Conservation (phyloP, 2,888 invertebrate genomes). For the Microctonus brassicae region DNA sequence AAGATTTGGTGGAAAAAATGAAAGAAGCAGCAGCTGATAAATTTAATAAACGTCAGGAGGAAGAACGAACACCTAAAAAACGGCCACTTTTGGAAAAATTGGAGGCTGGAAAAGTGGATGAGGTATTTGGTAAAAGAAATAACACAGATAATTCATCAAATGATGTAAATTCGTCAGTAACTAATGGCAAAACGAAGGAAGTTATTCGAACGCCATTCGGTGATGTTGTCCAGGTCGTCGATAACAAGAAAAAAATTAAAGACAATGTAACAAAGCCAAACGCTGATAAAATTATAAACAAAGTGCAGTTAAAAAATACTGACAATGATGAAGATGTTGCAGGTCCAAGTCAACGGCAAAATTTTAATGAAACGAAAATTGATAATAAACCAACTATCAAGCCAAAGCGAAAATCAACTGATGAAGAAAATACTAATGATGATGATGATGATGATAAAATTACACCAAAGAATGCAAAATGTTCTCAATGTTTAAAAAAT, state of each 20-base stretch:
- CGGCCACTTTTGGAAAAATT: conserved; percentile 56
- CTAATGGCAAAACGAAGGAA: conserved; percentile 14
- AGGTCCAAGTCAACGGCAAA: not conserved
- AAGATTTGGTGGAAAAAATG: conserved; percentile 53
- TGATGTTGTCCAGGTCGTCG: conserved; percentile 52
- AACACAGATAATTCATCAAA: not conserved
- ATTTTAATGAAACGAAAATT: not conserved
- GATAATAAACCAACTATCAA: not conserved
- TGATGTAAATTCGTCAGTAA: not conserved
- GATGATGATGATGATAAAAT: conserved; percentile 25
- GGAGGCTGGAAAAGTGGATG: conserved; percentile 52
- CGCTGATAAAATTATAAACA: not conserved
- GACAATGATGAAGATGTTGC: not conserved
- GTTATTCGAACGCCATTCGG: conserved; percentile 58
- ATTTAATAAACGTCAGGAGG: conserved; percentile 56
- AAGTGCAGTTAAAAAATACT: not conserved
- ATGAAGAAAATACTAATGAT: not conserved
- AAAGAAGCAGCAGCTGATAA: conserved; percentile 50
- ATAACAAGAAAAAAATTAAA: conserved; percentile 27
- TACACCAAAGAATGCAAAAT: conserved; percentile 35
- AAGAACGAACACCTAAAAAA: conserved; percentile 48
- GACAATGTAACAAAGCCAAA: not conserved
- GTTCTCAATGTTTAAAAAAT: conserved; percentile 48
- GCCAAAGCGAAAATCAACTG: not conserved
- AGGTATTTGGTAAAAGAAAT: conserved; percentile 48